Evolutionary conservation across 2,888 invertebrate genomes (phyloP).

Genomic region (Sesamia inferens): DNA sequence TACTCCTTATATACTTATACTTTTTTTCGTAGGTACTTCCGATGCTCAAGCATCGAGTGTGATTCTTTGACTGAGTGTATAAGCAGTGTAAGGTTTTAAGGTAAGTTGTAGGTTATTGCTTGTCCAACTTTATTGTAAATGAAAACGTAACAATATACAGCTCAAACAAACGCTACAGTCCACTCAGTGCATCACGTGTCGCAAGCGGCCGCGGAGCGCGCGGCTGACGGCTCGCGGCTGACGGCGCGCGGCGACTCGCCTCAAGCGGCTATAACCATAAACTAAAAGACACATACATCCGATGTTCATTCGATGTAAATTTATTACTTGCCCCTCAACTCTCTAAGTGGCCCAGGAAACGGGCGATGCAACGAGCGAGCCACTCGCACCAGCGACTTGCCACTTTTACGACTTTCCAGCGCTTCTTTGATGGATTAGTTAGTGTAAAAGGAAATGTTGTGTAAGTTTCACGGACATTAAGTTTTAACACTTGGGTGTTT

Average conservation of each 20-base stretch:
- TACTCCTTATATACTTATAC: background rate
- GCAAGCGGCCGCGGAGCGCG: conserved; percentile 24
- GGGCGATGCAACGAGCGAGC: conserved; percentile 41
- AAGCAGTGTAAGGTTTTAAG: background rate
- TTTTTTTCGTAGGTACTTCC: background rate
- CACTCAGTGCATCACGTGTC: conserved; percentile 7
- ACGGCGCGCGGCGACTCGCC: too few relatives aligned
- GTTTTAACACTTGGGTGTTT: conserved; percentile 38
- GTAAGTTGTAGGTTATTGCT: background rate
- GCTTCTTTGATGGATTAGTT: conserved; percentile 51
- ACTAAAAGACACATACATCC: conserved; percentile 60
- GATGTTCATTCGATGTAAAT: conserved; percentile 63
- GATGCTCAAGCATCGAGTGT: background rate
- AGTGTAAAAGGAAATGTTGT: conserved; percentile 51
- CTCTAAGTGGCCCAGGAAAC: conserved; percentile 53
- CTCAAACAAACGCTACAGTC: conserved; percentile 3
- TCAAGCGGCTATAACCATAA: conserved; percentile 57
- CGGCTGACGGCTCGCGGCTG: conserved; percentile 22
- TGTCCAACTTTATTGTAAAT: background rate
- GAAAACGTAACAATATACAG: background rate
- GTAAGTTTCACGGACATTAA: conserved; percentile 45
- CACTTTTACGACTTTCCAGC: conserved; percentile 41
- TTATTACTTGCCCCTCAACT: conserved; percentile 56
- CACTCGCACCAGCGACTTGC: conserved; percentile 51
- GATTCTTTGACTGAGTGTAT: background rate